These are phyloP conservation scores for Neria commutata DNA, from an alignment of 2,888 invertebrate species.

Conservation along the genomic window DNA sequence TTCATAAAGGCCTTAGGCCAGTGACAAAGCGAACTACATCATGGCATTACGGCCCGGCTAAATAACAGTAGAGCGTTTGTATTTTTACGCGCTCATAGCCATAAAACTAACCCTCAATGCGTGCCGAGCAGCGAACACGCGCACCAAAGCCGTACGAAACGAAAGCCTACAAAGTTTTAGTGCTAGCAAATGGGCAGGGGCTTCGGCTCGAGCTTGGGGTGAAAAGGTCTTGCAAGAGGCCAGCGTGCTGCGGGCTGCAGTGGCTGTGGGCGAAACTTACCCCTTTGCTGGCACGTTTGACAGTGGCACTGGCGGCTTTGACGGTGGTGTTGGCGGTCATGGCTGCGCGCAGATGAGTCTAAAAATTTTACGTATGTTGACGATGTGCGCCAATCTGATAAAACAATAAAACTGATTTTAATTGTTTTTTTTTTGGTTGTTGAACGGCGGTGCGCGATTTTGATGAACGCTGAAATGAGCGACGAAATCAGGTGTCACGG, in stretches of 20 bases:
- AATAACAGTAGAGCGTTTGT: background rate
- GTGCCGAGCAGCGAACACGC: conserved; percentile 6
- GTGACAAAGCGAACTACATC: background rate
- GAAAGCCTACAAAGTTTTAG: background rate
- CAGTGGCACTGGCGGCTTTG: background rate
- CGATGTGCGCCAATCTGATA: too few species aligned
- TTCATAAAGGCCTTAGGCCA: background rate
- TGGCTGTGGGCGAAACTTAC: conserved; percentile 37
- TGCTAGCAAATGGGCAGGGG: background rate
- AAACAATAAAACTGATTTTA: too few species aligned
- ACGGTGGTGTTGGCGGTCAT: too few species aligned
- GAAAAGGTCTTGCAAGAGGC: too few species aligned
- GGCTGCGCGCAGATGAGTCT: too few species aligned
- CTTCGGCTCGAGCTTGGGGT: too few species aligned
- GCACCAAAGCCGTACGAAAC: conserved; percentile 2
- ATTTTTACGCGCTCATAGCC: background rate
- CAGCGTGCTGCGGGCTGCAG: too few species aligned
- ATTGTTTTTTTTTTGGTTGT: too few species aligned
- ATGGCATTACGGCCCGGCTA: conserved; percentile 12
- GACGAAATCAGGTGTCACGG: background rate
- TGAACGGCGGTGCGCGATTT: too few species aligned
- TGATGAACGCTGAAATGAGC: too few species aligned
- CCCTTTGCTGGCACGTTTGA: conserved; percentile 34
- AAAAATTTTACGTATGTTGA: too few species aligned
- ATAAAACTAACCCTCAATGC: conserved; percentile 21